Evolutionary conservation across 1,140 invertebrate genomes (phyloP).

Genomic region (Ganaspis sp.): DNA sequence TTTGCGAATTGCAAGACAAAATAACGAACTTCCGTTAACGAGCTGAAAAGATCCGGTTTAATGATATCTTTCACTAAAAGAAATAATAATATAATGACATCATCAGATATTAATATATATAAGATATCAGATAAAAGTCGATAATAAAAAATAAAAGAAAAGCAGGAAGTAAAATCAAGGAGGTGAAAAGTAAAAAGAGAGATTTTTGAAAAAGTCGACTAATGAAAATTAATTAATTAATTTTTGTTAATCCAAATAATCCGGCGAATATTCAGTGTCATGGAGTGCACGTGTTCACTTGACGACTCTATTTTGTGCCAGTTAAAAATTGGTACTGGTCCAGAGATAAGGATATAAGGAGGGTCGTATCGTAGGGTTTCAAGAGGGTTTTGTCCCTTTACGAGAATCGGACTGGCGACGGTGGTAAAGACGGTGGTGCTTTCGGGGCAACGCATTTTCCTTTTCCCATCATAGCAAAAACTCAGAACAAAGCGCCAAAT

Average conservation of each 20-base stretch:
- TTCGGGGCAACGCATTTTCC: not conserved
- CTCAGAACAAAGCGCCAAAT: not conserved
- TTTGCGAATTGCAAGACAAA: not conserved
- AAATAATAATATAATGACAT: too few species aligned
- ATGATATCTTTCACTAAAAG: too few species aligned
- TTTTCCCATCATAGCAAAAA: not conserved
- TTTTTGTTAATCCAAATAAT: not conserved
- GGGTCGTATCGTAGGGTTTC: slow-evolving; percentile 1
- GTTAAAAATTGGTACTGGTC: slow-evolving; percentile 56
- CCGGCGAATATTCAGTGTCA: not conserved
- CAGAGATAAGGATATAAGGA: slow-evolving; percentile 53
- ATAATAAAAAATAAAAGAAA: not conserved
- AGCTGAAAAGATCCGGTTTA: not conserved
- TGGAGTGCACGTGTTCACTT: not conserved
- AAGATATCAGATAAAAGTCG: too few species aligned
- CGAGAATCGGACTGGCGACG: slow-evolving; percentile 2
- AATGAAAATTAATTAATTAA: too few species aligned
- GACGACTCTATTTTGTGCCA: slow-evolving; percentile 52
- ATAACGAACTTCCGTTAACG: not conserved
- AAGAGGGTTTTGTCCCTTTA: not conserved
- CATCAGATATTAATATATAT: too few species aligned
- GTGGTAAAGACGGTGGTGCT: not conserved
- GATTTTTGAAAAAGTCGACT: too few species aligned
- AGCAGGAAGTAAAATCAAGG: not conserved
- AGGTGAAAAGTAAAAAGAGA: not conserved